These are phyloP conservation scores for Antheraea yamamai DNA, from an alignment of 2,888 invertebrate genomes.

Conservation along the genomic window DNA sequence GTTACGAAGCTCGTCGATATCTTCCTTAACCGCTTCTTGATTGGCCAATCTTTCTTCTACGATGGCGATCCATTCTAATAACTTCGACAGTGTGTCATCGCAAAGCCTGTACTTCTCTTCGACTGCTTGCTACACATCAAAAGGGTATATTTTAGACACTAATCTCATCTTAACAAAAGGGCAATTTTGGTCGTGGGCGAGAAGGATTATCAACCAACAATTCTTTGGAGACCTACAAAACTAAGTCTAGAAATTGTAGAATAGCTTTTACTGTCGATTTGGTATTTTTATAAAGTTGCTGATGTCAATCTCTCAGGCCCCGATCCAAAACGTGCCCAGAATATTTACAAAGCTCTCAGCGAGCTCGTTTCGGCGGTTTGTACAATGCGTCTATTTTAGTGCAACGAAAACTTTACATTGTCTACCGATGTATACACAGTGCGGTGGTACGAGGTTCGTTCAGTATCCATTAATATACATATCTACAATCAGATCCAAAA, in stretches of 20 bases:
- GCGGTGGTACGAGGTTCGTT: slow-evolving; percentile 24
- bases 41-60: slow-evolving; percentile 92
- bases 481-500: not conserved
- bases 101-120: slow-evolving; percentile 96
- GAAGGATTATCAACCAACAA: not conserved
- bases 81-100: slow-evolving; percentile 91
- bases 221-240: not conserved
- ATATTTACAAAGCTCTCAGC: slow-evolving; percentile 15
- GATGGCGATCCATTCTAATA: slow-evolving; percentile 93
- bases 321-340: slow-evolving; percentile 3
- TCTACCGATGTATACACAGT: slow-evolving; percentile 19
- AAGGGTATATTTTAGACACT: slow-evolving; percentile 33
- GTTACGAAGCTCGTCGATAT: slow-evolving; percentile 91
- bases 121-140: slow-evolving; percentile 91
- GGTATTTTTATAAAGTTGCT: not conserved
- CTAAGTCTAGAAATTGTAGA: not conserved
- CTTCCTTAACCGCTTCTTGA: slow-evolving; percentile 93
- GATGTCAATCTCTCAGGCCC: not conserved
- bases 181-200: not conserved
- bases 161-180: not conserved
- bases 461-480: not conserved
- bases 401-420: slow-evolving; percentile 27
- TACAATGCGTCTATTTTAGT: slow-evolving; percentile 45
- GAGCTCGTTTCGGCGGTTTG: slow-evolving; percentile 32
- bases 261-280: not conserved